Conservation (phyloP, 2,888 invertebrate species). For the Adela reaumurella region DNA sequence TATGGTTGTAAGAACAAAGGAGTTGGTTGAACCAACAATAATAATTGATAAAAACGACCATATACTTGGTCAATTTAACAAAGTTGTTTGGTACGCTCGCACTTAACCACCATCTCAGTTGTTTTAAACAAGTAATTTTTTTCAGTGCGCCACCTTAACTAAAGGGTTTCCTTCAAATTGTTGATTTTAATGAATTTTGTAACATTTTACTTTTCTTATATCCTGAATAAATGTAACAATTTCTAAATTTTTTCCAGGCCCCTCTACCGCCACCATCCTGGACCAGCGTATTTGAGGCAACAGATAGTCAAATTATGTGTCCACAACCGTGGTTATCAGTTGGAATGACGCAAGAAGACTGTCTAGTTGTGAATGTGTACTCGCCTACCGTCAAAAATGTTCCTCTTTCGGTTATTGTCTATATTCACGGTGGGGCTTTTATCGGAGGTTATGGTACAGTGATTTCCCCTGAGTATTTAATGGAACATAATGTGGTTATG, state of each 20-base stretch:
- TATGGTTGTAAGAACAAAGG: too few species aligned
- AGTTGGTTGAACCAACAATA: too few species aligned
- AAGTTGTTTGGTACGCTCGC: too few species aligned
- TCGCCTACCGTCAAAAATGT: conserved; percentile 2
- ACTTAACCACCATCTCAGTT: too few species aligned
- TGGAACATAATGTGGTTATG: not conserved
- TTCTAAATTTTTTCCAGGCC: conserved; percentile 5
- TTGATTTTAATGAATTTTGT: too few species aligned
- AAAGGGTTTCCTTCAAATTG: too few species aligned
- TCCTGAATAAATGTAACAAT: too few species aligned
- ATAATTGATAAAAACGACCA: too few species aligned
- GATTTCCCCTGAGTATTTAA: not conserved
- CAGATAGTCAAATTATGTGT: conserved; percentile 5
- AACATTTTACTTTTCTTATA: too few species aligned
- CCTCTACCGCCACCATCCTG: conserved; percentile 5
- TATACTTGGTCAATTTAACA: too few species aligned
- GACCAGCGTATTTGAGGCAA: conserved; percentile 5
- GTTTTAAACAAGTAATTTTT: too few species aligned
- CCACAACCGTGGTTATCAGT: conserved; percentile 6
- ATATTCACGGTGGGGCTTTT: conserved; percentile 4
- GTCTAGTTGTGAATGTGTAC: conserved; percentile 5
- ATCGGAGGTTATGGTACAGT: conserved; percentile 1
- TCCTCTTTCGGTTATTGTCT: conserved; percentile 1
- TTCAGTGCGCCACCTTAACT: too few species aligned
- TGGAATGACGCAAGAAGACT: conserved; percentile 1